phyloP scores from a whole-genome alignment of 2,888 invertebrate genomes.

The Aproaerema taeniolella region DNA sequence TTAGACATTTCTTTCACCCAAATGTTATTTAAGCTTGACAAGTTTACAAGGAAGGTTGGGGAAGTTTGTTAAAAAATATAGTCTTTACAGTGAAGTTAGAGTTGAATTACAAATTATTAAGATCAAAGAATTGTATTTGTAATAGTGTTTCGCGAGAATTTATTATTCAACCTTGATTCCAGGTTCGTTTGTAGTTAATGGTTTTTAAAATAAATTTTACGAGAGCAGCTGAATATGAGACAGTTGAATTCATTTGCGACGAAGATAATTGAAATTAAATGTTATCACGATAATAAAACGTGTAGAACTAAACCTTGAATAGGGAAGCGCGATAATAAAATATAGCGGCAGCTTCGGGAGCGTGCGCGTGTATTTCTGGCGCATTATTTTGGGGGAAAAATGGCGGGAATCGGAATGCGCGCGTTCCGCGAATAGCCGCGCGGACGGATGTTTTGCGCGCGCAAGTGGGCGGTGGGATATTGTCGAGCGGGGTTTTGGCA shows the following conservation, averaged over 20 bases:
- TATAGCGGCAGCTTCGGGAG: slow-evolving; percentile 21
- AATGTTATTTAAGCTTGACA: too few relatives aligned
- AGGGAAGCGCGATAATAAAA: slow-evolving; percentile 22
- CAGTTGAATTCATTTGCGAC: slow-evolving; percentile 1
- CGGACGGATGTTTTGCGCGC: slow-evolving; percentile 59
- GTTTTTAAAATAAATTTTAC: slow-evolving; percentile 2
- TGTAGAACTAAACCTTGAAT: slow-evolving; percentile 35
- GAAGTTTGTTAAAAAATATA: slow-evolving; percentile 1
- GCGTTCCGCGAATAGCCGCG: slow-evolving; percentile 58
- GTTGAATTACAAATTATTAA: too few relatives aligned
- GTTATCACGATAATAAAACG: slow-evolving; percentile 1
- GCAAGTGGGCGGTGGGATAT: slow-evolving; percentile 38
- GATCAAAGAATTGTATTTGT: too few relatives aligned
- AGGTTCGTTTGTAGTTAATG: too few relatives aligned
- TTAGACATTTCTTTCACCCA: too few relatives aligned
- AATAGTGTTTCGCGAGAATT: too few relatives aligned
- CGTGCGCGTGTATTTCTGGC: slow-evolving; percentile 52
- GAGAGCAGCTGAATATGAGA: neutral
- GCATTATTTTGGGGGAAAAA: slow-evolving; percentile 41
- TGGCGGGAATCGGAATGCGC: slow-evolving; percentile 57
- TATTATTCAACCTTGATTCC: too few relatives aligned
- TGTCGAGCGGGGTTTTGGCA: slow-evolving; percentile 8
- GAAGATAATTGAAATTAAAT: neutral
- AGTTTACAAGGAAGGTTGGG: too few relatives aligned
- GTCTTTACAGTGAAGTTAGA: too few relatives aligned